These are phyloP conservation scores for Apis cerana DNA, from an alignment of 1,140 invertebrate species.

Conservation along the genomic window DNA sequence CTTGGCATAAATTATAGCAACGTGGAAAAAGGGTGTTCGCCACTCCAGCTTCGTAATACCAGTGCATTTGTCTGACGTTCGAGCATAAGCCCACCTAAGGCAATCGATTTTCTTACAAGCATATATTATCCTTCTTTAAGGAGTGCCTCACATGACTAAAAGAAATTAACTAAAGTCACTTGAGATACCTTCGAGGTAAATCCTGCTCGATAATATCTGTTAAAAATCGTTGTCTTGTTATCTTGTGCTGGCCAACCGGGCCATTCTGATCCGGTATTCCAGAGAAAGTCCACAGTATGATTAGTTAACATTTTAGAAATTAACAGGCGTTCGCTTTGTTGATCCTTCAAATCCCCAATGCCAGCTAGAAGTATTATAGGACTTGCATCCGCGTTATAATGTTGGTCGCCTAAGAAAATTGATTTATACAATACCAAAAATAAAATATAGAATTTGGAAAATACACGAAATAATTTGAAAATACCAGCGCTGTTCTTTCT, in stretches of 20 bases:
- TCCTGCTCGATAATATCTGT: conserved; percentile 89
- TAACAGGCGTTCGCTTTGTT: conserved; percentile 72
- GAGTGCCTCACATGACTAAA: not conserved
- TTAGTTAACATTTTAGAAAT: conserved; percentile 80
- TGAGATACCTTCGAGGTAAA: conserved; percentile 92
- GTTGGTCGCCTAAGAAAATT: conserved; percentile 61
- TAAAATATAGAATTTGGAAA: not conserved
- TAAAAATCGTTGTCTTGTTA: conserved; percentile 86
- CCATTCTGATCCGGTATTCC: conserved; percentile 92
- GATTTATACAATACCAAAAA: not conserved
- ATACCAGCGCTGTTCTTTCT: conserved; percentile 63
- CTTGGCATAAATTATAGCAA: conserved; percentile 92
- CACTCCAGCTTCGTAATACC: conserved; percentile 92
- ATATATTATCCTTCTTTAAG: conserved; percentile 21
- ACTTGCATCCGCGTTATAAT: conserved; percentile 70
- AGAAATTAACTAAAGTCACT: not conserved
- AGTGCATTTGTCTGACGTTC: conserved; percentile 92
- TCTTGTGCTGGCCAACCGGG: conserved; percentile 86
- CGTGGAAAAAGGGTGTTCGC: conserved; percentile 92
- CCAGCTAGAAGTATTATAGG: conserved; percentile 73
- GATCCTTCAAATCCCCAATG: conserved; percentile 72
- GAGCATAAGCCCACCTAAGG: conserved; percentile 87
- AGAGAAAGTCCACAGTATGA: conserved; percentile 91
- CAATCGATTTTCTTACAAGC: conserved; percentile 56
- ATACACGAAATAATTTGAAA: not conserved